Base-by-base conservation (phyloP, 2,888 invertebrate genomes). In the Eremobia ochroleuca region DNA sequence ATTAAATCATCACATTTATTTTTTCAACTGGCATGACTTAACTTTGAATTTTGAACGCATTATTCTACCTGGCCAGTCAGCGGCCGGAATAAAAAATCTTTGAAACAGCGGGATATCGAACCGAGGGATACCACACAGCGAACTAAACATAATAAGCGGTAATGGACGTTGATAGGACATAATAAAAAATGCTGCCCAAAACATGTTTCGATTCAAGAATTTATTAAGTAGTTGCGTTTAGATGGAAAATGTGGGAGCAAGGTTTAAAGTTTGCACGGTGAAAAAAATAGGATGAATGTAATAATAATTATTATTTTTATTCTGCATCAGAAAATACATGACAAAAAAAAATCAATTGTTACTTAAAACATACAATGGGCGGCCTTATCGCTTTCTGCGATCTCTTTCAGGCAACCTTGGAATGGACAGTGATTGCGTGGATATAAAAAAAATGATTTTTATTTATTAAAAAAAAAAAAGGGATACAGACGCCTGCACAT, bases 61-160 rank as follows among this genome's bases (percentile, higher is more conserved):
- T 75, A 83, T 83, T 87, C 85, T 82, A 85, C 87, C 85, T 87
- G 83, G 83, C 87, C 80, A 86, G 76, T 80, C 84, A 77, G 70
- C 77, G 76, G 68, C 61, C 79, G 71, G 73, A 82, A 87, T 87
- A 86, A 86, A 85, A 89, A 86, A 87, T 88, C 58, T 64, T 68
- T 82, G 82, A 88, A 93, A 91, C 95, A 94, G 95, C 95, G 92
- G 94, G 95, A 90, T 88, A 88, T 86, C 93, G 83, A 81, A 67
- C 91, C 88, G 89, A 87, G 89, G 94, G 93, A 93, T 90, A 92
- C 92, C 93, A 86, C 91, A 92, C 93, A 93, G 93, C 91, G 92
- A 92, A 93, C 93, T 93, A 92, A 92, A 92, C 94, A 93, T 95
- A 95, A 95, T 95, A 93, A 93, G 92, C 92, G 80, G 92, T 95